Evolutionary conservation across 1,140 invertebrate genomes (phyloP), one percentile per base, ranked within the genome.

Genomic region (Dendroctonus valens): DNA sequence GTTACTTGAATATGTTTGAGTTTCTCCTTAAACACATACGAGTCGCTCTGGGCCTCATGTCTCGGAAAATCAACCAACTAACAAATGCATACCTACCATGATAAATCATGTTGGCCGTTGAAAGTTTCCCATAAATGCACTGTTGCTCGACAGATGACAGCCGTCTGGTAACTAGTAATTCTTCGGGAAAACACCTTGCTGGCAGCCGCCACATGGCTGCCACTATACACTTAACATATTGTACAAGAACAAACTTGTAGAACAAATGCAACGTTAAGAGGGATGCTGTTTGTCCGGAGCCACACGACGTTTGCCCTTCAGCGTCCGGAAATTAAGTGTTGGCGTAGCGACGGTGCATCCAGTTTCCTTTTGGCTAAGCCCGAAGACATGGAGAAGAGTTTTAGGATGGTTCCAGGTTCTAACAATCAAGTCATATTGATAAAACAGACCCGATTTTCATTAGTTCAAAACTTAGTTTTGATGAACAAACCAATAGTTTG

Each of bases 21-120:
- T n/a, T n/a, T n/a, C n/a, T n/a, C n/a, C n/a, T n/a, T n/a, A n/a
- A n/a, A n/a, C n/a, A n/a, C n/a, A n/a, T n/a, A n/a, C n/a, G n/a
- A n/a, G n/a, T n/a, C n/a, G n/a, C n/a, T n/a, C 9, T 9, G 5
- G 44, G 44, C 5, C 44, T 9, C 44, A 46, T 11, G 12, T 46
- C 12, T 46, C 12, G 44, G 12, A 12, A 46, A 46, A 46, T 11
- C 12, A 1, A 11, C 44, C 44, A 11, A 11, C 44, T 46, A 46
- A 12, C 2, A 12, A 46, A 9, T 1, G 44, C 12, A n/a, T 14
- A 52, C 50, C 41, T 73, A 81, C 81, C 81, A 75, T 82, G 82
- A 67, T 81, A 82, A 63, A 82, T 78, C 78, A 82, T 80, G 57
- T 75, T 76, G 12, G 74, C 71, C 46, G 79, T 71, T 59, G 74